These are phyloP conservation scores for Pangasius mekongensis DNA, from an alignment of 2,797 vertebrate species.

Conservation along the genomic window DNA sequence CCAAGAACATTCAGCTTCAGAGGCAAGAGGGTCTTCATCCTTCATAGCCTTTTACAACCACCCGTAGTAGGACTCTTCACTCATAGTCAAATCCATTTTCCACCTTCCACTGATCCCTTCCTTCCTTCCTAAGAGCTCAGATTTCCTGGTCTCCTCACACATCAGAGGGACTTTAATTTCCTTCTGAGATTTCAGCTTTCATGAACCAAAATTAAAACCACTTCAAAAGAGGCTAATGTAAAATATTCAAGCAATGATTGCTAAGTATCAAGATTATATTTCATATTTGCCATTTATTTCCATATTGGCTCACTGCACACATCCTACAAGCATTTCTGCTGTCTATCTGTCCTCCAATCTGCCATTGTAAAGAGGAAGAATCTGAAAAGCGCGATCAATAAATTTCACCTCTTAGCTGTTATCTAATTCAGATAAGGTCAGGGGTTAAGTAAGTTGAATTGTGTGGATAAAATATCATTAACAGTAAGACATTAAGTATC, in stretches of 20 bases:
- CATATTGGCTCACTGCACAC: not conserved
- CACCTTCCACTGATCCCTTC: not conserved
- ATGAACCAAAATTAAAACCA: slow-evolving; percentile 25
- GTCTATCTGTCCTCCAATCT: slow-evolving; percentile 11
- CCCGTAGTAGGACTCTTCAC: not conserved
- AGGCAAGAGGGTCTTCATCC: slow-evolving; percentile 13
- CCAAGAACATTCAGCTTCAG: slow-evolving; percentile 6
- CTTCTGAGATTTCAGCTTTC: not conserved
- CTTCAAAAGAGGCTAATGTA: slow-evolving; percentile 16
- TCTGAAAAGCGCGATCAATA: slow-evolving; percentile 50
- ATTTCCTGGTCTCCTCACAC: not conserved
- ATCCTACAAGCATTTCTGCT: not conserved
- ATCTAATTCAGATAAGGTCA: slow-evolving; percentile 43
- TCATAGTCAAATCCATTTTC: slow-evolving; percentile 22
- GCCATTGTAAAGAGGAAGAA: slow-evolving; percentile 26
- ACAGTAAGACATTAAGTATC: too few species aligned
- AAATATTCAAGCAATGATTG: slow-evolving; percentile 1
- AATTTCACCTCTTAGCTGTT: slow-evolving; percentile 37
- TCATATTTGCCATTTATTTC: not conserved
- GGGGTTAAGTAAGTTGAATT: slow-evolving; percentile 50
- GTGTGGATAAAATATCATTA: slow-evolving; percentile 57
- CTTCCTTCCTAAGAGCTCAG: not conserved
- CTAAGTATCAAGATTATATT: not conserved
- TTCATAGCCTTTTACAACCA: slow-evolving; percentile 12
- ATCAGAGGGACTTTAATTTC: not conserved